These are phyloP conservation scores for Sapajus apella DNA, from an alignment of 2,113 vertebrate genomes.

Conservation along the genomic window DNA sequence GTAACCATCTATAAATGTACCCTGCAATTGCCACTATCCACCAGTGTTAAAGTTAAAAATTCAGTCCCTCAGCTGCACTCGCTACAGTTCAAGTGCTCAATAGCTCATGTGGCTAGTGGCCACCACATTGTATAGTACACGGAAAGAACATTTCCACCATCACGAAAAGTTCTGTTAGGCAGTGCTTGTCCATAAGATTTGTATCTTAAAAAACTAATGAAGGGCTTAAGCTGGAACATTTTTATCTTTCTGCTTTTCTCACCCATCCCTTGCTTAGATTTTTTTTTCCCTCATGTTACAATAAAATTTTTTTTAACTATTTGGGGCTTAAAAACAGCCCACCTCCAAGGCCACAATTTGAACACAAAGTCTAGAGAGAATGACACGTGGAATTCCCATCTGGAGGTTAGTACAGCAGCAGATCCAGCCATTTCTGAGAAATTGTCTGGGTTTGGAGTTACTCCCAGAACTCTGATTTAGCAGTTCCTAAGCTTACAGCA, in stretches of 20 bases:
- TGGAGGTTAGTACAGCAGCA: constrained; percentile 13
- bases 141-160: not conserved
- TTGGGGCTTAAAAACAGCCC: not conserved
- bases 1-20: not conserved
- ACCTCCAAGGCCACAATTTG: not conserved
- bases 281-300: not conserved
- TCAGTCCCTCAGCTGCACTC: not conserved
- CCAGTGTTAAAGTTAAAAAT: not conserved
- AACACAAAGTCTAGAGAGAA: constrained; percentile 41
- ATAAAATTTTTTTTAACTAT: not conserved
- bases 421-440: constrained; percentile 69
- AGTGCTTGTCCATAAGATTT: not conserved
- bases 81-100: not conserved
- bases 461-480: constrained; percentile 74
- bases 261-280: not conserved
- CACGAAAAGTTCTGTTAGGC: not conserved
- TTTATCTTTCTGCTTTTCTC: not conserved
- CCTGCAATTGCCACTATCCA: not conserved
- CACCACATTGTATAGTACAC: no score
- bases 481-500: constrained; percentile 59
- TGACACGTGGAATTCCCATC: constrained; percentile 20
- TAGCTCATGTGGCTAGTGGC: not conserved
- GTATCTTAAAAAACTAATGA: not conserved
- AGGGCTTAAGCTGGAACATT: not conserved
- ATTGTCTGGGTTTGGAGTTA: constrained; percentile 65